Base-by-base conservation (phyloP, 2,888 invertebrate species). In the Melipona beecheii region DNA sequence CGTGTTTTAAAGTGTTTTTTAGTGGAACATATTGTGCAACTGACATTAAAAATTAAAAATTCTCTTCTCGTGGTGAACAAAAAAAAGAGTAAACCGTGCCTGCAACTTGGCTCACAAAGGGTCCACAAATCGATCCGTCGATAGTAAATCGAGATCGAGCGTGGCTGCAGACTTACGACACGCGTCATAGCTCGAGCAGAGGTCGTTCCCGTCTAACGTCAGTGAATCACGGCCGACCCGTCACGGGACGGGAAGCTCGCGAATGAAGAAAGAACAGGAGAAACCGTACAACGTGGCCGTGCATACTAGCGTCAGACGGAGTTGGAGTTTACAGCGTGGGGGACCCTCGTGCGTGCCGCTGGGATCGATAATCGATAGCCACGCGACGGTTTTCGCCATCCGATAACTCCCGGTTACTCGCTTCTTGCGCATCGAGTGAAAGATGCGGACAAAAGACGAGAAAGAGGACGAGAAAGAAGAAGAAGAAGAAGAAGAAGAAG, bases 301-400 rank as follows among this genome's bases (percentile, higher is more conserved):
- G 79, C 54, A 27, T 13, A 69, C 72, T 27, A 49, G 68, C 43
- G 60, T 49, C 24, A 21, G 24, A 27, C n/a, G 50, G 36, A 65
- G 73, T 71, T 75, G 75, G 72, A 60, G 31, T 81, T 81, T 76
- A 78, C 62, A 75, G 69, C 64, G 60, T 36, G 68, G 54, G 49
- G 72, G 24, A 64, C 43, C 15, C 24, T 52, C 27, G 81, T 80
- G 78, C 75, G 75, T 78, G 81, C 78, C 79, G 75, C 64, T 49
- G 65, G 58, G 58, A 74, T 68, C 86, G 85, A 89, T 89, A 89
- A 89, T 89, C 86, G 89, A 89, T 89, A 83, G 83, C 86, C 78
- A 70, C 84, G 85, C 83, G 86, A 89, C 82, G 84, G 75, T 86
- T 89, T 89, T 89, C 87, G 83, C 84, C 81, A 11, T 43, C 9